Percentiles rank a stretch among this genome's conserved stretches.
These are phyloP conservation scores for Pipistrellus nathusii DNA, from an alignment of 2,797 vertebrate species.

Conservation along the genomic window DNA sequence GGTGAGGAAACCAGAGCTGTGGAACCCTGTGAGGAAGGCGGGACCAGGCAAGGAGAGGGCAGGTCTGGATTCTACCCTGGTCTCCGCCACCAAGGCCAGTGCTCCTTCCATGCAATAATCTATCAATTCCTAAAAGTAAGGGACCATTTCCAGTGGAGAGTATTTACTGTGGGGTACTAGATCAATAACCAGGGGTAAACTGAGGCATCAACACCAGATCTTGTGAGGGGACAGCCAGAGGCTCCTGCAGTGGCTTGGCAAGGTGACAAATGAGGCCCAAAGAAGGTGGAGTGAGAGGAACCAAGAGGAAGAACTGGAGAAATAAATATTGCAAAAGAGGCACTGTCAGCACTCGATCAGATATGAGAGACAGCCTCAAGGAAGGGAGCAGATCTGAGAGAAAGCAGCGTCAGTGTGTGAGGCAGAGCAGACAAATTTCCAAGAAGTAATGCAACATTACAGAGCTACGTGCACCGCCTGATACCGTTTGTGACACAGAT, in stretches of 20 bases:
- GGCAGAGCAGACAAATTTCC: background rate
- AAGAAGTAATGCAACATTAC: background rate
- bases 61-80: background rate
- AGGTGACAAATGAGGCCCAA: background rate
- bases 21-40: background rate
- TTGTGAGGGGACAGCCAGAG: background rate
- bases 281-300: constrained; percentile 27
- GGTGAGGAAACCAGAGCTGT: background rate
- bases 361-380: background rate
- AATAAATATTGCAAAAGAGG: background rate
- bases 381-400: background rate
- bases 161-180: background rate
- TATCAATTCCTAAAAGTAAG: background rate
- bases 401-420: background rate
- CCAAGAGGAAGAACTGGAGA: background rate
- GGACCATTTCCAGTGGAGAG: background rate
- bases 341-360: background rate
- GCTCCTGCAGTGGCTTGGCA: constrained; percentile 16
- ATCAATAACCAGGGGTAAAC: background rate
- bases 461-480: background rate
- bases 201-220: background rate
- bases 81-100: background rate
- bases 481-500: background rate
- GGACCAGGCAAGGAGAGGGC: background rate
- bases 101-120: background rate